Conservation (phyloP, 2,797 vertebrate genomes). For the Gorsachius magnificus region DNA sequence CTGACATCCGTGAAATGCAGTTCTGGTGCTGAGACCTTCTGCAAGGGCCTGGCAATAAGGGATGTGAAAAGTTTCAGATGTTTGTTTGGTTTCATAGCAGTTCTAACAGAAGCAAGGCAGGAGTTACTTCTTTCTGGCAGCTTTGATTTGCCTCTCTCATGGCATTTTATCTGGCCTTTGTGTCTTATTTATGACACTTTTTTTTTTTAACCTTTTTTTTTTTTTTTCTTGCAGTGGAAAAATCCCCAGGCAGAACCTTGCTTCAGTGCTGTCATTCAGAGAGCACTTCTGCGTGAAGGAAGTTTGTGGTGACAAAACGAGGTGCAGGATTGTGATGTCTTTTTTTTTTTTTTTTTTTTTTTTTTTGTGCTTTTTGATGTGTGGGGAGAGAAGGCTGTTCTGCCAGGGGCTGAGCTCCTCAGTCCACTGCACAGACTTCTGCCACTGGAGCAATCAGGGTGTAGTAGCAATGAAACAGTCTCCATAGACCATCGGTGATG, state of each 20-base stretch:
- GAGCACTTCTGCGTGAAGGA: background rate
- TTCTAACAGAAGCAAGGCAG: background rate
- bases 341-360: no score
- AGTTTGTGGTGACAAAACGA: background rate
- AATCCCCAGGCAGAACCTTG: background rate
- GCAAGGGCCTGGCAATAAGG: background rate
- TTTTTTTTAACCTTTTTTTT: background rate
- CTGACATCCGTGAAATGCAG: background rate
- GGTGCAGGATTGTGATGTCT: background rate
- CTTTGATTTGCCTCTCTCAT: background rate
- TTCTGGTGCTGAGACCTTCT: background rate
- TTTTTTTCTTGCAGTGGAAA: background rate
- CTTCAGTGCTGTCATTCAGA: background rate
- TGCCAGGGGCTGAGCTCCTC: background rate
- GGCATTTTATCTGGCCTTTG: background rate
- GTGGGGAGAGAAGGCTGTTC: background rate
- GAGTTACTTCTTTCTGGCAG: background rate
- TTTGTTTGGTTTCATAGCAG: background rate
- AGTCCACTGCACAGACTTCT: background rate
- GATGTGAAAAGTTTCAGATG: background rate
- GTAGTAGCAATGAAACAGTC: background rate
- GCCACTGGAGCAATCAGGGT: background rate
- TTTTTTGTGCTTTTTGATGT: background rate
- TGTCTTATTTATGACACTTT: background rate
- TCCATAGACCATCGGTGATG: rapidly evolving